Conservation (phyloP, 1,140 invertebrate genomes). For the Lutraria rhynchaena region DNA sequence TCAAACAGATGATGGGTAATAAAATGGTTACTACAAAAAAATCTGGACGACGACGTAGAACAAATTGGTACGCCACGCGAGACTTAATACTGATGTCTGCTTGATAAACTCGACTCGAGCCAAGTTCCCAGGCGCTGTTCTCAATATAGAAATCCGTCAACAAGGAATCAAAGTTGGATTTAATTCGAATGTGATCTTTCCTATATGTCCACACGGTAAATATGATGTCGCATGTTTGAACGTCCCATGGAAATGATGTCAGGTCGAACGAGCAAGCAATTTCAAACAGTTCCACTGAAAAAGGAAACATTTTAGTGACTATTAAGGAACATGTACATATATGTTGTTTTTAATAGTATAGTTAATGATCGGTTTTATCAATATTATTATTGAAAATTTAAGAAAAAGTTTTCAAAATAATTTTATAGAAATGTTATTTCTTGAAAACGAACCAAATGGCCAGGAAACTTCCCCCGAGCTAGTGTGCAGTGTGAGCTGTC, state of each 20-base stretch:
- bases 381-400: background rate
- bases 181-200: background rate
- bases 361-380: background rate
- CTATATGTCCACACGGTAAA: constrained; percentile 9
- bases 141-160: background rate
- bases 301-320: background rate
- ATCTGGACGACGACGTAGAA: background rate
- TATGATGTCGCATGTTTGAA: background rate
- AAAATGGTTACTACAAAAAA: constrained; percentile 27
- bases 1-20: background rate
- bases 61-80: background rate
- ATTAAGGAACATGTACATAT: background rate
- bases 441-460: background rate
- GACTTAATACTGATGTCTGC: background rate
- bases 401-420: too few relatives aligned
- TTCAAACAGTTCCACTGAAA: constrained; percentile 4
- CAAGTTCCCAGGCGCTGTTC: background rate
- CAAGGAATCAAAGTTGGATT: background rate
- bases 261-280: constrained; percentile 14
- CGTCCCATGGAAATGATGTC: constrained; percentile 35
- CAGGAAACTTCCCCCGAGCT: background rate
- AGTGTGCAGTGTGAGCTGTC: background rate
- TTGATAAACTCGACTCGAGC: background rate
- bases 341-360: background rate
- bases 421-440: too few relatives aligned